Percentiles rank a stretch among this genome's conserved stretches.
phyloP scores from a whole-genome alignment of 37 sponge, comb jelly and placozoan species.

The Corticium candelabrum region DNA sequence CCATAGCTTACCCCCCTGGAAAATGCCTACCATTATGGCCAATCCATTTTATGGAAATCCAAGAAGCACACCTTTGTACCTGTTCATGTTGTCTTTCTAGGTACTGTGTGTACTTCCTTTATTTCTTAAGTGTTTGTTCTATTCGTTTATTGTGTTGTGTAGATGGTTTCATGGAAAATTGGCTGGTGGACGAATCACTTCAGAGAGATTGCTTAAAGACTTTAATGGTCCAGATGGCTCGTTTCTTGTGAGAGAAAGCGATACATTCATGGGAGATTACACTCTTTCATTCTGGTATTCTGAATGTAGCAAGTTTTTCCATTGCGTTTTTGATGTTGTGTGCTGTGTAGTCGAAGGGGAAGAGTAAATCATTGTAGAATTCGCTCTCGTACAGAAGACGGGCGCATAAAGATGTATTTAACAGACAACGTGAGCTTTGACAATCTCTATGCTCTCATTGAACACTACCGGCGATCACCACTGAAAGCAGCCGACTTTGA shows the following conservation, averaged over 20 bases:
- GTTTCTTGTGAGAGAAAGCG: slow-evolving; percentile 85
- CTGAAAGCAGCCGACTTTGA: slow-evolving; percentile 70
- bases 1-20: no score
- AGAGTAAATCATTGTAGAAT: slow-evolving; percentile 69
- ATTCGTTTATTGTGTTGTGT: no score
- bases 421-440: slow-evolving; percentile 82
- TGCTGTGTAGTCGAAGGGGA: slow-evolving; percentile 31
- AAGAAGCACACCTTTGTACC: no score
- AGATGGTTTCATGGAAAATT: slow-evolving; percentile 81
- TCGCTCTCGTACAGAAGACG: slow-evolving; percentile 60
- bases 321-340: neutral
- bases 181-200: slow-evolving; percentile 48
- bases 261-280: slow-evolving; percentile 81
- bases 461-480: slow-evolving; percentile 66
- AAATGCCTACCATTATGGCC: no score
- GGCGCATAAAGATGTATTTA: slow-evolving; percentile 63
- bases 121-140: no score
- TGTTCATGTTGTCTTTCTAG: no score
- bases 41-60: no score
- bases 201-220: slow-evolving; percentile 61
- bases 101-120: no score
- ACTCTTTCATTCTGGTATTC: slow-evolving; percentile 79
- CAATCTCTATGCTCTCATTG: slow-evolving; percentile 71
- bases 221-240: slow-evolving; percentile 70
- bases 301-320: neutral